These are phyloP conservation scores for Poeciliopsis presidionis DNA, from an alignment of 2,797 vertebrate species.

Conservation along the genomic window DNA sequence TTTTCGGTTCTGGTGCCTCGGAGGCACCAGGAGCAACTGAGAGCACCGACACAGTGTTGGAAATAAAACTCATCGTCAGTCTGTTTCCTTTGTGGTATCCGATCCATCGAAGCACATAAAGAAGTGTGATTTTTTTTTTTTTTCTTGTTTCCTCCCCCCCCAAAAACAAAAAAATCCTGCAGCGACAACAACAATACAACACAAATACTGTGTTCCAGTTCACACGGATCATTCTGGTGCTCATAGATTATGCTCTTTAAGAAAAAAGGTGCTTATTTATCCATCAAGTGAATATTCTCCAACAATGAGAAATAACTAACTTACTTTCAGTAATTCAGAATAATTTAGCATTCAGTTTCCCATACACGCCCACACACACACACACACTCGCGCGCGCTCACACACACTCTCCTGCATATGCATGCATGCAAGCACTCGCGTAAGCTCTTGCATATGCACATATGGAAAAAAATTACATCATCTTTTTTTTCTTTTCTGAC, in stretches of 20 bases:
- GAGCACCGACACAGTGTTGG: slow-evolving; percentile 60
- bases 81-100: slow-evolving; percentile 31
- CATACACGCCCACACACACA: slow-evolving; percentile 58
- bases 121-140: slow-evolving; percentile 25
- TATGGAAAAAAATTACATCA: slow-evolving; percentile 54
- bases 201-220: slow-evolving; percentile 43
- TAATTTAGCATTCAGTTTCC: slow-evolving; percentile 62
- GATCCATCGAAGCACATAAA: slow-evolving; percentile 34
- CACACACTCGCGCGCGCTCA: slow-evolving; percentile 53
- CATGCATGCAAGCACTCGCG: slow-evolving; percentile 77
- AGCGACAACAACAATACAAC: slow-evolving; percentile 30
- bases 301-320: slow-evolving; percentile 57
- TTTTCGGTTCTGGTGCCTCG: slow-evolving; percentile 46
- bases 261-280: slow-evolving; percentile 66
- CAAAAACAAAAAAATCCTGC: slow-evolving; percentile 32
- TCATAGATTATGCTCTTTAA: slow-evolving; percentile 42
- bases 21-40: slow-evolving; percentile 50
- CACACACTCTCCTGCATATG: slow-evolving; percentile 70
- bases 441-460: slow-evolving; percentile 74
- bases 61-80: slow-evolving; percentile 49
- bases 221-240: slow-evolving; percentile 57
- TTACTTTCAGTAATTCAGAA: slow-evolving; percentile 63
- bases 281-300: slow-evolving; percentile 43
- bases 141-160: background rate
- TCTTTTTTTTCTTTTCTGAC: slow-evolving; percentile 54